Conservation (phyloP, 2,113 vertebrate species). For the Climacteris rufus region DNA sequence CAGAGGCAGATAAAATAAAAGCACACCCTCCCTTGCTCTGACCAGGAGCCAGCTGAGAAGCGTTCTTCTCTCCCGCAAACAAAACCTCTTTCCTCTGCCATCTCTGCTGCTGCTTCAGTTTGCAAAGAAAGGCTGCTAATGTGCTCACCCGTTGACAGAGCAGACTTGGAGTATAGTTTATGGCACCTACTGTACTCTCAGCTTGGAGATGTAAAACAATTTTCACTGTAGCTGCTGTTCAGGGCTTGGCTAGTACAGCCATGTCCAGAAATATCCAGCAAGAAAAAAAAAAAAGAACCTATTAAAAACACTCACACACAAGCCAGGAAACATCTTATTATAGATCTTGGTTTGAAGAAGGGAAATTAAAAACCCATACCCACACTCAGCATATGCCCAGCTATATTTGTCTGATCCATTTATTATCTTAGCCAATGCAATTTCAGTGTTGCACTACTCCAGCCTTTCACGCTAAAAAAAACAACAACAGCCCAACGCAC, state of each 20-base stretch:
- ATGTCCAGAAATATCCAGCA: constrained; percentile 19
- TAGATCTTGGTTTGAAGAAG: constrained; percentile 43
- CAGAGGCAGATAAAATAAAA: background rate
- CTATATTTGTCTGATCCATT: constrained; percentile 48
- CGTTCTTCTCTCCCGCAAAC: background rate
- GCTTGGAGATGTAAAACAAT: constrained; percentile 33
- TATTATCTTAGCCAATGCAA: constrained; percentile 3
- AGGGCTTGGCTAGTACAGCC: background rate
- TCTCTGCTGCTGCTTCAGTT: background rate
- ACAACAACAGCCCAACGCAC: background rate
- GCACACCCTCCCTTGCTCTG: background rate
- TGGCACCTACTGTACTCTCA: background rate
- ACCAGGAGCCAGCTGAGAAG: background rate
- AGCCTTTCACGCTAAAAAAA: background rate
- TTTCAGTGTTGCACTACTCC: background rate
- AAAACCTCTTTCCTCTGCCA: background rate
- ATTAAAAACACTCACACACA: constrained; percentile 34
- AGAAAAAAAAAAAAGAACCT: background rate
- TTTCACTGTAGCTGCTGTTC: constrained; percentile 25
- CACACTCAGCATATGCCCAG: constrained; percentile 32
- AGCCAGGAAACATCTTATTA: constrained; percentile 62
- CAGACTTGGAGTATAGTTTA: background rate
- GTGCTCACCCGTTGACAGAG: background rate
- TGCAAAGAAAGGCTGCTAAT: background rate
- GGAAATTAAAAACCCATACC: constrained; percentile 46